These are phyloP conservation scores for Prolemur simus DNA, from an alignment of 2,113 vertebrate species.

Conservation along the genomic window DNA sequence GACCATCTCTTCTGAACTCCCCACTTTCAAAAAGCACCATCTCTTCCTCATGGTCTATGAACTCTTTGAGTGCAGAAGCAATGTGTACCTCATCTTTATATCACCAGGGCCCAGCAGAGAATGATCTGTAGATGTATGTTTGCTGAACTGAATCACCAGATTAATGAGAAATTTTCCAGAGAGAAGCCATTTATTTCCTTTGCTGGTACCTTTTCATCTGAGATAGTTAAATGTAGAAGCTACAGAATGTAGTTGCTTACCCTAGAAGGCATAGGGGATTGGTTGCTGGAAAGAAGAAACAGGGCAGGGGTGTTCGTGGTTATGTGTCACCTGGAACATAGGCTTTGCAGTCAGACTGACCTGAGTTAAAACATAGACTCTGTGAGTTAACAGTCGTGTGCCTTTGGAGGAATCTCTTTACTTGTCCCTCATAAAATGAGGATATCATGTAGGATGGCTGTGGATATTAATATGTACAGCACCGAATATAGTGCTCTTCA, in stretches of 20 bases:
- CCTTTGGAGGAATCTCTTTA: background rate
- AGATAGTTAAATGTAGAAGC: background rate
- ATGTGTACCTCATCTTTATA: background rate
- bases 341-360: background rate
- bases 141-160: background rate
- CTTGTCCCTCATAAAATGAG: background rate
- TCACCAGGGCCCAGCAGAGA: background rate
- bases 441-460: background rate
- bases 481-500: background rate
- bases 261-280: background rate
- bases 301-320: background rate
- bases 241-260: background rate
- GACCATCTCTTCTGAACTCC: background rate
- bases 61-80: background rate
- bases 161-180: background rate
- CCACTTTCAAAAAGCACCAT: background rate
- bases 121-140: background rate
- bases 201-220: background rate
- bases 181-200: constrained; percentile 29
- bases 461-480: background rate
- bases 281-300: background rate
- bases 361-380: background rate
- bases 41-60: background rate
- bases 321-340: background rate
- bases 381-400: background rate